Evolutionary conservation across 2,888 invertebrate species (phyloP).

Genomic region (Lithodes maja): DNA sequence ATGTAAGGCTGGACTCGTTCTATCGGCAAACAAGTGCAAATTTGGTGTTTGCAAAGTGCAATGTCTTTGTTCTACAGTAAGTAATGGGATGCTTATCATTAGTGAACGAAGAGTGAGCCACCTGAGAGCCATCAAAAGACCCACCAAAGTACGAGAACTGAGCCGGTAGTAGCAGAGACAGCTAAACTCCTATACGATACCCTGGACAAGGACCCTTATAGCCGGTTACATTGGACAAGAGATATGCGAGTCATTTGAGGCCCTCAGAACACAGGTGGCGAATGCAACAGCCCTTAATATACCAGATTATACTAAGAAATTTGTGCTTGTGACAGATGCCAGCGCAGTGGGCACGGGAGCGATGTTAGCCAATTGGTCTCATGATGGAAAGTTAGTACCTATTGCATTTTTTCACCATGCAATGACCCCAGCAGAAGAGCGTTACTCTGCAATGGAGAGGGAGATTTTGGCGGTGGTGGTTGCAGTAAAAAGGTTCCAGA

Average conservation of each 20-base stretch:
- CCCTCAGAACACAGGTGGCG: neutral
- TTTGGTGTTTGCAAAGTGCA: too few species aligned
- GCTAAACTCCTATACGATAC: conserved; percentile 12
- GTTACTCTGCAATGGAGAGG: conserved; percentile 6
- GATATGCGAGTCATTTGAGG: neutral
- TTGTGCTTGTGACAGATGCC: conserved; percentile 18
- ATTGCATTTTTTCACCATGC: conserved; percentile 15
- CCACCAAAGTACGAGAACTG: too few species aligned
- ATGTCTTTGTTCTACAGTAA: neutral
- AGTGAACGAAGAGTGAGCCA: too few species aligned
- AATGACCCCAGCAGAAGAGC: neutral
- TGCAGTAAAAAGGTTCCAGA: conserved; percentile 18
- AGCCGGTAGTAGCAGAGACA: conserved; percentile 5
- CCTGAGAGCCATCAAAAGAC: too few species aligned
- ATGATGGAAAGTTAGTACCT: neutral
- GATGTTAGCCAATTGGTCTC: neutral
- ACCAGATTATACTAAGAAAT: neutral
- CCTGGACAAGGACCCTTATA: conserved; percentile 1
- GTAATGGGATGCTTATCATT: neutral
- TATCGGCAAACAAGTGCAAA: too few species aligned
- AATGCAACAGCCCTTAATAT: conserved; percentile 3
- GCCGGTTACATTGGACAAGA: neutral
- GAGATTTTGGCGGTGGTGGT: conserved; percentile 12
- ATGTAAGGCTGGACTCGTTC: too few species aligned
- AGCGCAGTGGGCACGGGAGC: conserved; percentile 10